Evolutionary conservation across 2,113 vertebrate genomes (phyloP).

Genomic region (Chlamydotis undulata): DNA sequence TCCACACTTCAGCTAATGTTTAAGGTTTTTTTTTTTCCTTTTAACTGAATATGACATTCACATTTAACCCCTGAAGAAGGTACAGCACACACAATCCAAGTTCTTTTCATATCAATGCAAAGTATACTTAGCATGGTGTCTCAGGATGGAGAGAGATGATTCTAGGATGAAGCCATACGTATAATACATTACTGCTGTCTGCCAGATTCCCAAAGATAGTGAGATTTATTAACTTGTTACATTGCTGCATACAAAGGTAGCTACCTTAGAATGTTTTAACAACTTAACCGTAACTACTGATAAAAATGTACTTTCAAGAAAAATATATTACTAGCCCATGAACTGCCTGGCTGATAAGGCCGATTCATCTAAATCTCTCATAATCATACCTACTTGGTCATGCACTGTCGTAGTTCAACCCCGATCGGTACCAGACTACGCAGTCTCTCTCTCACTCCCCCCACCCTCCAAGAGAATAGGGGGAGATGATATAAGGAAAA

Average conservation of each 20-base stretch:
- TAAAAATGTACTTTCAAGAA: background rate
- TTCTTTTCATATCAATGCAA: background rate
- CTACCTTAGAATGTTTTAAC: background rate
- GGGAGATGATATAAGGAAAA: too few relatives aligned
- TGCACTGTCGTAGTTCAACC: background rate
- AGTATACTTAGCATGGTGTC: background rate
- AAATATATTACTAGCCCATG: background rate
- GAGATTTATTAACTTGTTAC: background rate
- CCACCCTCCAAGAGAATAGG: too few relatives aligned
- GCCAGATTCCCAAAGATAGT: background rate
- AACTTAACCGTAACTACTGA: background rate
- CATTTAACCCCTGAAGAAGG: background rate
- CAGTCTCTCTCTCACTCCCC: too few relatives aligned
- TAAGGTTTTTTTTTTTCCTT: background rate
- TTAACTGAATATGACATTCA: background rate
- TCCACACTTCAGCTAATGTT: background rate
- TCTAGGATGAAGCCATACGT: background rate
- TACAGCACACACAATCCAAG: background rate
- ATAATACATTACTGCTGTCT: background rate
- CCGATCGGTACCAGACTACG: too few relatives aligned
- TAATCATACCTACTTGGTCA: background rate
- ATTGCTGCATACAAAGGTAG: background rate
- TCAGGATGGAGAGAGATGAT: background rate
- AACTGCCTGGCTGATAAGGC: background rate
- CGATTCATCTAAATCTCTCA: background rate